Evolutionary conservation across 2,888 invertebrate species (phyloP).

Genomic region (Helleia helle): DNA sequence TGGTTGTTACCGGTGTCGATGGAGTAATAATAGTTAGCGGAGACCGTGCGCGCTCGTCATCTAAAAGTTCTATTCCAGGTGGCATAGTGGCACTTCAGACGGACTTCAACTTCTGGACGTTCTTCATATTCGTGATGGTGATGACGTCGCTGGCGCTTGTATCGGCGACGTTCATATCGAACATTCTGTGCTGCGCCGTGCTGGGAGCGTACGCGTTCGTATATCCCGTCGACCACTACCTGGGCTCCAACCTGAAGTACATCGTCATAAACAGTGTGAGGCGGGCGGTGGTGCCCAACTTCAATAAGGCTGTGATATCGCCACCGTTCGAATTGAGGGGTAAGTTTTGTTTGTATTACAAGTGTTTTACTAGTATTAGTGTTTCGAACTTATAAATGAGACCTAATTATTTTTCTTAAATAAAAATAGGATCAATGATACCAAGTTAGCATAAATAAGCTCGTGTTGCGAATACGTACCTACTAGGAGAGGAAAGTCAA

Average conservation of each 20-base stretch:
- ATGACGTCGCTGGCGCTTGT: slow-evolving; percentile 61
- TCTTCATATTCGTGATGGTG: slow-evolving; percentile 69
- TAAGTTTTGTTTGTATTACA: no score
- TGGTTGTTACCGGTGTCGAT: no score
- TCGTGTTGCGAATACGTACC: no score
- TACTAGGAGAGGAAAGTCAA: no score
- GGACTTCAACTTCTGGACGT: slow-evolving; percentile 77
- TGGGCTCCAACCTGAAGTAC: slow-evolving; percentile 78
- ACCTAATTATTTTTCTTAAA: no score
- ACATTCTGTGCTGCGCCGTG: slow-evolving; percentile 76
- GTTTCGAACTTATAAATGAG: no score
- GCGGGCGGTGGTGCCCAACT: slow-evolving; percentile 74
- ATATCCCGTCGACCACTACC: slow-evolving; percentile 76
- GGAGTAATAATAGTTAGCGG: no score
- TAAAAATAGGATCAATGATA: no score
- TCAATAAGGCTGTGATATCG: slow-evolving; percentile 70
- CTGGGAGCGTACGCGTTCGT: slow-evolving; percentile 77
- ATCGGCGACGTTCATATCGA: slow-evolving; percentile 64
- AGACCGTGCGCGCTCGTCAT: no score
- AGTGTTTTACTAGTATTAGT: no score
- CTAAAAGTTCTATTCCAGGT: slow-evolving; percentile 54
- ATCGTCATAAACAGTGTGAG: slow-evolving; percentile 79
- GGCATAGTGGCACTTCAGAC: slow-evolving; percentile 52
- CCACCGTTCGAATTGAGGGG: slow-evolving; percentile 76
- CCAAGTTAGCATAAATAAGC: no score